phyloP scores from a whole-genome alignment of 2,888 invertebrate species.

The Protodeltote pygarga region DNA sequence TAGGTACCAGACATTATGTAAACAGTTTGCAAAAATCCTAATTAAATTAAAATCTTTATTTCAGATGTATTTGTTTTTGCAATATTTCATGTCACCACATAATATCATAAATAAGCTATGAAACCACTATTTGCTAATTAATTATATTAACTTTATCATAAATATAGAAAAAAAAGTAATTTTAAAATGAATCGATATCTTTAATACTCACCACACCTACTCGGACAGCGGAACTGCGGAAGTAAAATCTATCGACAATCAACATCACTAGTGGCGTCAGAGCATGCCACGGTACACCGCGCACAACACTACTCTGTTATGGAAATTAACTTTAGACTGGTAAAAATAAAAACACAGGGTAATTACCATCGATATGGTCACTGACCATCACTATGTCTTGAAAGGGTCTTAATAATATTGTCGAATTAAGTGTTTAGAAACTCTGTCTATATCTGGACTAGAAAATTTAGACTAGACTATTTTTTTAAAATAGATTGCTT shows the following conservation, averaged over 20 bases:
- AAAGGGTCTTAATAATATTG: conserved; percentile 61
- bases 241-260: conserved; percentile 47
- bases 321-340: conserved; percentile 78
- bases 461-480: not conserved
- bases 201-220: too few relatives aligned
- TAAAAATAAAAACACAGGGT: conserved; percentile 81
- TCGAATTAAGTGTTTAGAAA: conserved; percentile 55
- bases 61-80: too few relatives aligned
- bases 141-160: too few relatives aligned
- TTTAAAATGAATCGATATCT: too few relatives aligned
- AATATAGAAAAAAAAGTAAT: too few relatives aligned
- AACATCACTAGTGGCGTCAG: conserved; percentile 66
- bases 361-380: conserved; percentile 78
- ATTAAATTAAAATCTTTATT: too few relatives aligned
- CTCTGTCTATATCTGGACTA: conserved; percentile 32
- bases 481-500: not conserved
- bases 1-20: too few relatives aligned
- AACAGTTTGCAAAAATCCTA: too few relatives aligned
- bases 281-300: conserved; percentile 78
- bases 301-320: conserved; percentile 77
- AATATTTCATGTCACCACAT: too few relatives aligned
- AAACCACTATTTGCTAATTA: too few relatives aligned
- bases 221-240: conserved; percentile 10
- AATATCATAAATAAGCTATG: too few relatives aligned
- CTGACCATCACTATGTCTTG: conserved; percentile 69